Conservation (phyloP, 2,888 invertebrate genomes). For the Mylabris sibirica region DNA sequence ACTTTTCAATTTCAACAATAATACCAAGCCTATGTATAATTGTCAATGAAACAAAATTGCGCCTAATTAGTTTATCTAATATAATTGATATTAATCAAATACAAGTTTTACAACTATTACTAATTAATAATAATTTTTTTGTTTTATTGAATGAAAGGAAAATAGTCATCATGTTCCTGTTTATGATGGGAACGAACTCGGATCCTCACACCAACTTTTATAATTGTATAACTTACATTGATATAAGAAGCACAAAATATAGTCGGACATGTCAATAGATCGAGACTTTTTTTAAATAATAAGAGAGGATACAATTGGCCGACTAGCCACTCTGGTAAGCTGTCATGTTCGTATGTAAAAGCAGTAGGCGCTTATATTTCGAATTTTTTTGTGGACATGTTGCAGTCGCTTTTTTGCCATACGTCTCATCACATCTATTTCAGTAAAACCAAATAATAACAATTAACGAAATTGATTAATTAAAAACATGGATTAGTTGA, state of each 20-base stretch:
- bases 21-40: not conserved
- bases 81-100: not conserved
- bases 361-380: slow-evolving; percentile 29
- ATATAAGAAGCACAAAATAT: slow-evolving; percentile 44
- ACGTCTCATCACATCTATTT: not conserved
- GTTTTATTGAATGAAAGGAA: not conserved
- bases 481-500: not conserved
- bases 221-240: slow-evolving; percentile 45
- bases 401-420: slow-evolving; percentile 5
- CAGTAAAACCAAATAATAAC: not conserved
- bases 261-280: slow-evolving; percentile 22
- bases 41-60: not conserved
- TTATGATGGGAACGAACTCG: not conserved
- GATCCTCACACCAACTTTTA: slow-evolving; percentile 33
- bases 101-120: not conserved
- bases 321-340: slow-evolving; percentile 46
- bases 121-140: not conserved
- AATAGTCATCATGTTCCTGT: not conserved
- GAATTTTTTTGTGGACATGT: slow-evolving; percentile 28
- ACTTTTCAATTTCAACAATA: slow-evolving; percentile 23
- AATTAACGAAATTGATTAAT: not conserved
- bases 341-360: slow-evolving; percentile 46
- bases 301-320: slow-evolving; percentile 35
- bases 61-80: not conserved
- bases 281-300: slow-evolving; percentile 23